phyloP scores from a whole-genome alignment of 1,140 invertebrate genomes.

The Drosophila sp. region DNA sequence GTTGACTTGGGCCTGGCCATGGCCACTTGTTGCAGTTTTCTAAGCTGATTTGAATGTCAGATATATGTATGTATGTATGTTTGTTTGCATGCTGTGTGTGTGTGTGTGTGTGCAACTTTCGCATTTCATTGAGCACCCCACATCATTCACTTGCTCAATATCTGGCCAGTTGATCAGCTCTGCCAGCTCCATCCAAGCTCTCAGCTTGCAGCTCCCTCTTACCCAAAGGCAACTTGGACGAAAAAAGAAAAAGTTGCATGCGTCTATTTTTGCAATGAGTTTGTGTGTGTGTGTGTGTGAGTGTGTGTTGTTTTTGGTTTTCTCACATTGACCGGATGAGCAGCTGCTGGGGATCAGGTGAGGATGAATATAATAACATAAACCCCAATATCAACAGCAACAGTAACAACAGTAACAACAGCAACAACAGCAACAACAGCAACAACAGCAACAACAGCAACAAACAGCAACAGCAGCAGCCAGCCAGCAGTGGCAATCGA shows the following conservation, averaged over 20 bases:
- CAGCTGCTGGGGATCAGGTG: conserved; percentile 81
- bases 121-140: conserved; percentile 71
- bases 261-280: conserved; percentile 28
- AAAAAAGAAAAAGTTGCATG: conserved; percentile 76
- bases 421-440: conserved; percentile 6
- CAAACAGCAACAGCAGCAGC: conserved; percentile 31
- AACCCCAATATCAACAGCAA: conserved; percentile 76
- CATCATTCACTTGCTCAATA: conserved; percentile 67
- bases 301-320: conserved; percentile 55
- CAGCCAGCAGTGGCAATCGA: conserved; percentile 35
- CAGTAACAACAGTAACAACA: conserved; percentile 25
- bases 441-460: background rate
- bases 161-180: conserved; percentile 69
- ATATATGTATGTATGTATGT: conserved; percentile 45
- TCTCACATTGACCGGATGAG: conserved; percentile 81
- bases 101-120: conserved; percentile 65
- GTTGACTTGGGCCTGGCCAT: conserved; percentile 50
- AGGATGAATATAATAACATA: conserved; percentile 82
- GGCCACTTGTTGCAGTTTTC: conserved; percentile 66
- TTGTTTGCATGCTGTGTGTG: conserved; percentile 18
- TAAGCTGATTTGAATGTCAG: conserved; percentile 79
- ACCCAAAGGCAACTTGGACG: background rate
- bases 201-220: conserved; percentile 14
- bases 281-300: background rate
- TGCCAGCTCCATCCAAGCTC: conserved; percentile 6